phyloP scores from a whole-genome alignment of 30 jellyfish, hydroid and myxozoan genomes.

The Turritopsis rubra region DNA sequence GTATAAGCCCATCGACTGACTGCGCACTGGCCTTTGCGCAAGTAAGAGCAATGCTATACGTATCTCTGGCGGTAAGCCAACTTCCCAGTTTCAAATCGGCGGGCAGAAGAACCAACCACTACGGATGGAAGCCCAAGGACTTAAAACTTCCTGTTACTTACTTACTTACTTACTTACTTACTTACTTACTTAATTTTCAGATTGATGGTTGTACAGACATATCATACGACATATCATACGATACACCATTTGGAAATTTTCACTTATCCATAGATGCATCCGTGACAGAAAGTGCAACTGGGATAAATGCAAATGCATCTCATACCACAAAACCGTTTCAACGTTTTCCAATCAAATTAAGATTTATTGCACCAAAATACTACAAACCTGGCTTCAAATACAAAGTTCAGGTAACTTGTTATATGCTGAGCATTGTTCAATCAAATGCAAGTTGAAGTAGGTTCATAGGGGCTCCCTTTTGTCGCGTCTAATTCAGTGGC shows the following conservation, averaged over 20 bases:
- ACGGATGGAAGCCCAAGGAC: too few species aligned
- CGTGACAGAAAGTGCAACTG: slow-evolving; percentile 69
- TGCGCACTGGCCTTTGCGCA: too few species aligned
- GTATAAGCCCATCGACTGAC: too few species aligned
- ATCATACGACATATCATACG: background rate
- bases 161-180: background rate
- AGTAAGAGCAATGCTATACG: too few species aligned
- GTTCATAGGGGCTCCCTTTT: background rate
- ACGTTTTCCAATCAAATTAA: background rate
- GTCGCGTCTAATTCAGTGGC: background rate
- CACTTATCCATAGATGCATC: slow-evolving; percentile 37
- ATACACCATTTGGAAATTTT: too few species aligned
- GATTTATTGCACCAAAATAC: slow-evolving; percentile 13
- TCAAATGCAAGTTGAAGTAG: background rate
- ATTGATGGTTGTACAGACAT: slow-evolving; percentile 48
- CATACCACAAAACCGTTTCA: slow-evolving; percentile 9
- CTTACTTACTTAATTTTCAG: slow-evolving; percentile 1
- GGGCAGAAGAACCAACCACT: too few species aligned
- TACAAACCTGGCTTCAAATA: slow-evolving; percentile 13
- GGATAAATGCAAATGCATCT: slow-evolving; percentile 20
- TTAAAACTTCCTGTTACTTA: too few species aligned
- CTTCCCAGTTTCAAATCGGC: too few species aligned
- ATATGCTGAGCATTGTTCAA: background rate
- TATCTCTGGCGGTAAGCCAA: too few species aligned
- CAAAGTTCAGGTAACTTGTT: slow-evolving; percentile 1